phyloP scores from a whole-genome alignment of 2,113 vertebrate genomes.

The Hypomesus transpacificus region DNA sequence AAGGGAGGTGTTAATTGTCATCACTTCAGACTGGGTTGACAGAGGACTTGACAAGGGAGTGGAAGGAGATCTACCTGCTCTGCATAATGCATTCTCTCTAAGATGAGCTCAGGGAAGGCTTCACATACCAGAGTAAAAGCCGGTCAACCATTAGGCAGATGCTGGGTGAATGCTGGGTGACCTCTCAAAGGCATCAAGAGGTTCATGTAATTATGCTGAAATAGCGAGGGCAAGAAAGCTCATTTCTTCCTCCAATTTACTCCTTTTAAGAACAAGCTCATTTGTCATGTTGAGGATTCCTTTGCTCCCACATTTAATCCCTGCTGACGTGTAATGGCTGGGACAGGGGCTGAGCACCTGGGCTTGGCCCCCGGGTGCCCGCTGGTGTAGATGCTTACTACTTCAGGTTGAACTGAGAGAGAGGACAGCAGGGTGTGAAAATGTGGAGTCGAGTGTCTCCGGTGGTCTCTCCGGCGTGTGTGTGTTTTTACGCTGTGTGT shows the following conservation, averaged over 20 bases:
- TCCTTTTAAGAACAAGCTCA: background rate
- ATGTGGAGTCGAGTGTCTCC: too few relatives aligned
- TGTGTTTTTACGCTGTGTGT: too few relatives aligned
- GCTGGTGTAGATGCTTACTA: too few relatives aligned
- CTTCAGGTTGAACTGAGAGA: too few relatives aligned
- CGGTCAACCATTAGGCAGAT: background rate
- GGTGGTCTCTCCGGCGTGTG: too few relatives aligned
- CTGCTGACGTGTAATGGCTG: background rate
- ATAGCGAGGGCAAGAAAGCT: background rate
- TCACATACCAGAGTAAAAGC: background rate
- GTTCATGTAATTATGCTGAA: background rate
- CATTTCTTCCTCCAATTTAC: background rate
- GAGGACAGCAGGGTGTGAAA: too few relatives aligned
- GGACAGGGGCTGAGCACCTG: too few relatives aligned
- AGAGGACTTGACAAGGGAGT: background rate
- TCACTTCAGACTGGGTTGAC: slow-evolving; percentile 1
- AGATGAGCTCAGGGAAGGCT: background rate
- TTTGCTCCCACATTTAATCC: background rate
- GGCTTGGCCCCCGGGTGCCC: too few relatives aligned
- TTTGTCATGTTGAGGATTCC: background rate
- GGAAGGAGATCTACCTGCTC: background rate
- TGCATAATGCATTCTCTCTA: background rate
- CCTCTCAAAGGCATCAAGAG: background rate
- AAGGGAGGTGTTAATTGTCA: slow-evolving; percentile 16
- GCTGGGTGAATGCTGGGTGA: background rate